Conservation (phyloP, 2,113 vertebrate species). For the Paradoxurus hermaphroditus region DNA sequence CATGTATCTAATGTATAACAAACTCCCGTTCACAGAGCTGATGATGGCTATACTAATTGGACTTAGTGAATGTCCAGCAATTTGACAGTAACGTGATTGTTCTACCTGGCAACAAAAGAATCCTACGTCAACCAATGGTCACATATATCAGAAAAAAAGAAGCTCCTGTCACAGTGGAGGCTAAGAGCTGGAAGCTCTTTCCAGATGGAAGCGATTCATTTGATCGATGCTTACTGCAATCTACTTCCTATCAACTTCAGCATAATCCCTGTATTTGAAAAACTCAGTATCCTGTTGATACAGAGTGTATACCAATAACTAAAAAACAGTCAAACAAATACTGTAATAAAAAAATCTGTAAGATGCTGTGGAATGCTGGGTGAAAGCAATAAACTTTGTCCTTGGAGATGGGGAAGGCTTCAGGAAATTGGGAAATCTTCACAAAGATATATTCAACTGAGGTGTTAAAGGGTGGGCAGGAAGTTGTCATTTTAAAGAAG, state of each 20-base stretch:
- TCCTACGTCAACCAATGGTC: background rate
- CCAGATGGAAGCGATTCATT: background rate
- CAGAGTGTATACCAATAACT: background rate
- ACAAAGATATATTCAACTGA: background rate
- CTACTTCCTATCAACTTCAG: background rate
- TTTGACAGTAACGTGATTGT: background rate
- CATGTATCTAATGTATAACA: background rate
- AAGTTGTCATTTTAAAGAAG: background rate
- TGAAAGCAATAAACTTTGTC: background rate
- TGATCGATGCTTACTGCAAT: background rate
- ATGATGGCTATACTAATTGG: background rate
- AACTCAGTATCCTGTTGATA: background rate
- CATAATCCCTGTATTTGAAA: background rate
- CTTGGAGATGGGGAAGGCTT: background rate
- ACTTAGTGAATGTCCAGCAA: background rate
- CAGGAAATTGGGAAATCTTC: background rate
- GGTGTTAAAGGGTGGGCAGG: background rate
- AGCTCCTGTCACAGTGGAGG: background rate
- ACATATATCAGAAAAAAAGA: background rate
- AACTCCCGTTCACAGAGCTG: background rate
- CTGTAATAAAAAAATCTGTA: background rate
- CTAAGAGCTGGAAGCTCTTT: background rate
- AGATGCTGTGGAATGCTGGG: background rate
- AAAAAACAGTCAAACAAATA: background rate
- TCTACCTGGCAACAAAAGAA: background rate